Conservation (phyloP, 2,797 vertebrate genomes). For the Arremon brunneinucha region DNA sequence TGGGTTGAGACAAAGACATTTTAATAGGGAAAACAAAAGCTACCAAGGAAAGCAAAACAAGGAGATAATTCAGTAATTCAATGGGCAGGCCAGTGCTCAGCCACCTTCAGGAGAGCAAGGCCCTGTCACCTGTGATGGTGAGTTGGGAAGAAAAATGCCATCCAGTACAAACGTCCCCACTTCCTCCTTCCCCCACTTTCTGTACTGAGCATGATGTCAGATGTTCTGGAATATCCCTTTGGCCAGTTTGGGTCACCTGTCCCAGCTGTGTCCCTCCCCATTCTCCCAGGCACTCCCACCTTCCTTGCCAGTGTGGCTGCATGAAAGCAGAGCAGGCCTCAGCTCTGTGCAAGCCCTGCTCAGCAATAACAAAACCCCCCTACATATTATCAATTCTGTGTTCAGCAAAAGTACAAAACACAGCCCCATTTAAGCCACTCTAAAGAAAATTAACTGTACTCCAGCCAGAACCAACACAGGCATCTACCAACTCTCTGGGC, state of each 20-base stretch:
- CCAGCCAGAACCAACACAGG: not conserved
- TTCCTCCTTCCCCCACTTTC: not conserved
- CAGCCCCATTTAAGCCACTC: not conserved
- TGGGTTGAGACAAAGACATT: not conserved
- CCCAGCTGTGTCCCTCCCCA: not conserved
- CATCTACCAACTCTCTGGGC: not conserved
- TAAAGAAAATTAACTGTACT: not conserved
- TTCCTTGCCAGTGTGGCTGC: not conserved
- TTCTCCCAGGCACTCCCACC: fast-evolving
- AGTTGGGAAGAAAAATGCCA: not conserved
- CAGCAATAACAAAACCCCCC: not conserved
- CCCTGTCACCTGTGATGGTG: fast-evolving
- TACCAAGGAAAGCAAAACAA: not conserved
- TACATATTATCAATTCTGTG: not conserved
- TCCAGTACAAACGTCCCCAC: not conserved
- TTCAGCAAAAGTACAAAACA: not conserved
- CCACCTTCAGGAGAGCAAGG: not conserved
- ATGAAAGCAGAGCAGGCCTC: not conserved
- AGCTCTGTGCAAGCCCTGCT: not conserved
- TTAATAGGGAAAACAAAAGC: not conserved
- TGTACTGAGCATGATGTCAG: not conserved
- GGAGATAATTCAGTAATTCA: not conserved
- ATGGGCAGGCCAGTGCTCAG: not conserved
- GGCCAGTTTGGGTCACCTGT: not conserved
- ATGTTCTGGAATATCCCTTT: not conserved